Conservation (phyloP, 2,797 vertebrate species). For the Octomys mimax region DNA sequence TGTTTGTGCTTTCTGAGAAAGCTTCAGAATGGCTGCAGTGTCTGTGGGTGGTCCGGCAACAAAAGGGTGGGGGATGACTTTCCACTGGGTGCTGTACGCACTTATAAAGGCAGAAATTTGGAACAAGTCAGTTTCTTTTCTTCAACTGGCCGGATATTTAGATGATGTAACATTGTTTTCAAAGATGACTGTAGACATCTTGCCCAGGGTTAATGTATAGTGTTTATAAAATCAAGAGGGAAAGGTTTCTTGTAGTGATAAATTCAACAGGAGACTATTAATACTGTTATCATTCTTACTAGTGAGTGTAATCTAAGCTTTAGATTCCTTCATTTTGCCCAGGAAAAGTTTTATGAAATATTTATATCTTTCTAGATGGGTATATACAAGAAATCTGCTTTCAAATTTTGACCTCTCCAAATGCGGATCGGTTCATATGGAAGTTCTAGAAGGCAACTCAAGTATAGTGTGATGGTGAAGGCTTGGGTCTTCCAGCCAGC, state of each 20-base stretch:
- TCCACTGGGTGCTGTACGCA: slow-evolving; percentile 70
- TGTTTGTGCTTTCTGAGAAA: slow-evolving; percentile 84
- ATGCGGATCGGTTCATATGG: background rate
- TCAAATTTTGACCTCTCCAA: slow-evolving; percentile 4
- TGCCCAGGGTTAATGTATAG: slow-evolving; percentile 72
- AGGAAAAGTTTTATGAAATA: slow-evolving; percentile 42
- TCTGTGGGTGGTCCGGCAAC: slow-evolving; percentile 66
- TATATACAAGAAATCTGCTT: slow-evolving; percentile 9
- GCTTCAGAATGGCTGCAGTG: slow-evolving; percentile 81
- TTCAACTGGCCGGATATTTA: slow-evolving; percentile 69
- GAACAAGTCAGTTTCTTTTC: slow-evolving; percentile 73
- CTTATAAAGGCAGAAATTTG: slow-evolving; percentile 78
- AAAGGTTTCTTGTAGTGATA: slow-evolving; percentile 68
- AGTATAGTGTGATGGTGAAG: background rate
- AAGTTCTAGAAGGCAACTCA: slow-evolving; percentile 52
- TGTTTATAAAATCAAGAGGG: slow-evolving; percentile 75
- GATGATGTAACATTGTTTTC: slow-evolving; percentile 68
- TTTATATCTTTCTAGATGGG: slow-evolving; percentile 35
- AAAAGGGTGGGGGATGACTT: slow-evolving; percentile 63
- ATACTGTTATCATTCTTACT: slow-evolving; percentile 52
- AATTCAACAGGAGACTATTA: slow-evolving; percentile 65
- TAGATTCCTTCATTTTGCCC: background rate
- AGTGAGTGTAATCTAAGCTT: background rate
- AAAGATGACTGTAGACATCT: slow-evolving; percentile 66
- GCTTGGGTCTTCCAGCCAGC: background rate